Percentiles rank a stretch among this genome's conserved stretches.
Conservation (phyloP, 2,113 vertebrate genomes). For the Lepisosteus oculatus region DNA sequence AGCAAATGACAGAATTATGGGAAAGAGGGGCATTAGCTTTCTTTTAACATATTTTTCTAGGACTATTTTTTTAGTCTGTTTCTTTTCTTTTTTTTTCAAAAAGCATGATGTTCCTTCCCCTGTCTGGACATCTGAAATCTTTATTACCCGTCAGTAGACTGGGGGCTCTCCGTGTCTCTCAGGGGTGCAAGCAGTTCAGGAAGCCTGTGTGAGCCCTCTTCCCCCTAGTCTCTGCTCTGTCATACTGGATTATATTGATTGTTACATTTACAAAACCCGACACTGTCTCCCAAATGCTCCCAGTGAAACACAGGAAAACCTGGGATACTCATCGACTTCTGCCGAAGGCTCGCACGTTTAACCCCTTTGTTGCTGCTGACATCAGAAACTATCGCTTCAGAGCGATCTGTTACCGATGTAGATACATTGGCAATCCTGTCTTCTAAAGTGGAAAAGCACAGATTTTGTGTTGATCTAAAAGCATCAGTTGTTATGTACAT, state of each 20-base stretch:
- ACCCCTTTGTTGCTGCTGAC: background rate
- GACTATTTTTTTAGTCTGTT: too few relatives aligned
- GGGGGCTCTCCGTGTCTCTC: slow-evolving; percentile 28
- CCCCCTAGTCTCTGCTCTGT: background rate
- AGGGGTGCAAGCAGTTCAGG: background rate
- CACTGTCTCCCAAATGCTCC: slow-evolving; percentile 1
- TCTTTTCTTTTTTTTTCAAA: background rate
- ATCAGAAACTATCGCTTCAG: too few relatives aligned
- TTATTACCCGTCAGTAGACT: slow-evolving; percentile 43
- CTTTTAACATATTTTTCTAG: too few relatives aligned
- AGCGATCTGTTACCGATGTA: too few relatives aligned
- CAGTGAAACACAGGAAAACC: slow-evolving; percentile 3
- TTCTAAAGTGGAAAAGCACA: too few relatives aligned
- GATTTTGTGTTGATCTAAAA: too few relatives aligned
- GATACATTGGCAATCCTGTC: too few relatives aligned
- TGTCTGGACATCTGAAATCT: slow-evolving; percentile 63
- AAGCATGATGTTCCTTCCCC: slow-evolving; percentile 27
- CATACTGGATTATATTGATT: slow-evolving; percentile 4
- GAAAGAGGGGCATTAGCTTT: too few relatives aligned
- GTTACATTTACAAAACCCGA: slow-evolving; percentile 6
- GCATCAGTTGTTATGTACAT: too few relatives aligned
- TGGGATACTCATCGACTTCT: slow-evolving; percentile 4
- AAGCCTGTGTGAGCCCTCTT: background rate
- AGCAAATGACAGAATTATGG: too few relatives aligned
- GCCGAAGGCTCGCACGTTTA: background rate